Conservation (phyloP, 53 echinoderm and acorn worm species). For the Luidia sarsii region DNA sequence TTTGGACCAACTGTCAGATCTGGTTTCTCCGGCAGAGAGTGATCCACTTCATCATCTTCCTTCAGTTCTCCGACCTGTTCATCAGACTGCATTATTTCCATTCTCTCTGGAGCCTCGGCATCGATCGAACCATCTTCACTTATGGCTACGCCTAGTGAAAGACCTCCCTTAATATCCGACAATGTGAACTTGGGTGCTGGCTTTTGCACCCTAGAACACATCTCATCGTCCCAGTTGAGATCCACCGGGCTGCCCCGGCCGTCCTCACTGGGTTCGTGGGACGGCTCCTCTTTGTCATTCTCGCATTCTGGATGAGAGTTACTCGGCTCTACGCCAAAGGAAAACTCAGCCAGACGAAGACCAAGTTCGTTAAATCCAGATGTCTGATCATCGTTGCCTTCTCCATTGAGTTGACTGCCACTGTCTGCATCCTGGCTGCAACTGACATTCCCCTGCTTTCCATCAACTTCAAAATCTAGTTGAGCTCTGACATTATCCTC, state of each 20-base stretch:
- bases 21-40: constrained; percentile 14
- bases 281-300: background rate
- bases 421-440: constrained; percentile 23
- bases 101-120: constrained; percentile 20
- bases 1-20: background rate
- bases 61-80: constrained; percentile 8
- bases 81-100: background rate
- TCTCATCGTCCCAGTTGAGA: constrained; percentile 48
- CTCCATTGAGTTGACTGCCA: constrained; percentile 15
- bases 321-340: constrained; percentile 5
- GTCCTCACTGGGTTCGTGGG: constrained; percentile 11
- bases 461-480: constrained; percentile 46
- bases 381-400: background rate
- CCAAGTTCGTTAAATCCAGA: constrained; percentile 8
- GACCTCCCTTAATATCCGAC: constrained; percentile 41
- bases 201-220: constrained; percentile 39
- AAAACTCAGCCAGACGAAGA: constrained; percentile 25
- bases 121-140: constrained; percentile 56
- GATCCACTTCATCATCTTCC: background rate
- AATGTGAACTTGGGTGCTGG: constrained; percentile 31
- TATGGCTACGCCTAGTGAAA: constrained; percentile 53
- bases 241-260: constrained; percentile 27
- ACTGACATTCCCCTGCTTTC: constrained; percentile 4
- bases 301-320: background rate
- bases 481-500: constrained; percentile 14